Percentiles rank a stretch among this genome's conserved stretches.
phyloP scores from a whole-genome alignment of 2,113 vertebrate genomes.

The Corythoichthys intestinalis region DNA sequence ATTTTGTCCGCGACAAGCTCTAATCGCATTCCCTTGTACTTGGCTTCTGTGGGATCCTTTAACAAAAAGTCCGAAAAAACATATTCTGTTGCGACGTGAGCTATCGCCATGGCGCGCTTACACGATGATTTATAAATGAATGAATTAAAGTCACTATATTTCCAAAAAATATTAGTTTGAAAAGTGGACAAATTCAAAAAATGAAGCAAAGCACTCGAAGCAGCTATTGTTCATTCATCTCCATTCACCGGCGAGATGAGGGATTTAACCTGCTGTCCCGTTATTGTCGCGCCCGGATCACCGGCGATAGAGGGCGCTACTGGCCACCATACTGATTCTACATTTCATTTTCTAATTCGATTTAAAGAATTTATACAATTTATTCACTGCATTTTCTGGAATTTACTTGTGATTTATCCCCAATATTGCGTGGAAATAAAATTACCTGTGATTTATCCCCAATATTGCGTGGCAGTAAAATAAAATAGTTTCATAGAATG shows the following conservation, averaged over 20 bases:
- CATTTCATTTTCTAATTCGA: too few species aligned
- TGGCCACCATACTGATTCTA: not conserved
- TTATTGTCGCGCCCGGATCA: conserved; percentile 1
- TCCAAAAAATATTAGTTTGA: not conserved
- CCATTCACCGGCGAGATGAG: conserved; percentile 5
- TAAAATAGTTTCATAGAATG: not conserved
- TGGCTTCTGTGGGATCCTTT: conserved; percentile 83
- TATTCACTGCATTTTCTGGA: not conserved
- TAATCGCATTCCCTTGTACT: conserved; percentile 86
- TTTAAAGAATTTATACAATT: not conserved
- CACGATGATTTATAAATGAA: conserved; percentile 28
- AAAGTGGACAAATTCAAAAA: not conserved
- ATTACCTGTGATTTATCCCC: not conserved
- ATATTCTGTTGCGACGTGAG: conserved; percentile 90
- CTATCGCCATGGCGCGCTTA: conserved; percentile 81
- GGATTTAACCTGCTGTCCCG: conserved; percentile 30
- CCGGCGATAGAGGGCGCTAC: conserved; percentile 4
- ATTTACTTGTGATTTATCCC: not conserved
- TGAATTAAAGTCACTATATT: not conserved
- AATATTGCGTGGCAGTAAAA: not conserved
- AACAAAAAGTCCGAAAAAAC: conserved; percentile 93
- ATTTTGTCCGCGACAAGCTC: conserved; percentile 91
- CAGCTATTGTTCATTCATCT: conserved; percentile 14
- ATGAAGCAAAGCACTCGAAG: not conserved
- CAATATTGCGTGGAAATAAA: not conserved